Percentiles rank a stretch among this genome's conserved stretches.
phyloP scores from a whole-genome alignment of 1,140 invertebrate species.

The Hypsibius dujardini region DNA sequence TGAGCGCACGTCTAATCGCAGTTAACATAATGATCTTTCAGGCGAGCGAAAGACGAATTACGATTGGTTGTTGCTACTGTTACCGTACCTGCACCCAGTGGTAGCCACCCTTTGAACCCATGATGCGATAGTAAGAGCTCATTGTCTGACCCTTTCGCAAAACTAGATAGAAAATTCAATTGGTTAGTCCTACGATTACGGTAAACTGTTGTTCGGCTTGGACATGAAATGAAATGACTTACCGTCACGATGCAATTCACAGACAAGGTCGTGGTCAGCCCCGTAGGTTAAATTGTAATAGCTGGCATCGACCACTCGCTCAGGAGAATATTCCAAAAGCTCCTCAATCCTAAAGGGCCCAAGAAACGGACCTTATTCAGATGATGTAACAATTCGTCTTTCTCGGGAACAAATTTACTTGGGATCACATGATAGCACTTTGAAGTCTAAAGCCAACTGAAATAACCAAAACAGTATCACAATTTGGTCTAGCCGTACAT shows the following conservation, averaged over 20 bases:
- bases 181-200: not conserved
- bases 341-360: not conserved
- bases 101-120: not conserved
- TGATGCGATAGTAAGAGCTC: not conserved
- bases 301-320: not conserved
- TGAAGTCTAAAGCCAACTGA: slow-evolving; percentile 80
- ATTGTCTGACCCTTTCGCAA: not conserved
- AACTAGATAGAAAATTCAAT: slow-evolving; percentile 1
- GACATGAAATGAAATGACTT: not conserved
- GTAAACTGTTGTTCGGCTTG: not conserved
- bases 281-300: not conserved
- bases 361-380: not conserved
- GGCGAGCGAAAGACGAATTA: too few relatives aligned
- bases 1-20: not conserved
- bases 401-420: slow-evolving; percentile 42
- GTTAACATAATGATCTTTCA: too few relatives aligned
- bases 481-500: too few relatives aligned
- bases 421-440: slow-evolving; percentile 87
- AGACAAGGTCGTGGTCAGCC: not conserved
- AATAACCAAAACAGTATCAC: too few relatives aligned
- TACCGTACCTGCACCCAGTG: not conserved
- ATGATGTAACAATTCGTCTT: not conserved
- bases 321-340: not conserved
- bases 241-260: not conserved
- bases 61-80: too few relatives aligned